Evolutionary conservation across 2,888 invertebrate genomes (phyloP), one percentile per base, ranked within the genome.

Genomic region (Odontocerum albicorne): DNA sequence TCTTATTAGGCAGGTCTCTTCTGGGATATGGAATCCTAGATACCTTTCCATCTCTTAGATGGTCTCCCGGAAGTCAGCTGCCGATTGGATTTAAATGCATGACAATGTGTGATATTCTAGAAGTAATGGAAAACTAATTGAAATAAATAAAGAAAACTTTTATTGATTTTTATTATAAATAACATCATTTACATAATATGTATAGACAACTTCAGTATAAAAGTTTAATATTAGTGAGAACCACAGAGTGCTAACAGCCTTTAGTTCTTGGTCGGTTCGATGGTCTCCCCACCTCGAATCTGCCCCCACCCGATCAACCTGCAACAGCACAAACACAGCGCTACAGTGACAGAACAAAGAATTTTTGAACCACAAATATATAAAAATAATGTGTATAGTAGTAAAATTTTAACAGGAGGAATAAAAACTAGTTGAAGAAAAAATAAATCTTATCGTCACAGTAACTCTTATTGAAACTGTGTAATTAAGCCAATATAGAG

Each of bases 251-350:
- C 27, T n/a, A n/a, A n/a, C n/a, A n/a, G n/a, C n/a, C n/a, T n/a
- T n/a, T 72, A 77, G 65, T 82, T 81, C 62, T 79, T 75, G 33
- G 80, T 75, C 13, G 97, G 96, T 67, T 92, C 90, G 68, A 99
- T 96, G 64, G 95, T 96, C 70, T 92, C 90, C 64, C 99, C 99
- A 70, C 96, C 92, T 74, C 95, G 88, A 74, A 99, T 99, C 74
- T 97, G 95, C 65, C 98, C 99, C 99, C 99, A 99, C 65, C 99
- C 99, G 71, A 99, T 99, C 70, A 99, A 87, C 74, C 91, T 90
- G 79, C 20, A 79, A 80, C 31, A 17, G 47, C 32, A 31, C 10
- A 7, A 27, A 7, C n/a, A n/a, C n/a, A n/a, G n/a, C n/a, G n/a
- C n/a, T n/a, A n/a, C n/a, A n/a, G n/a, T n/a, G n/a, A n/a, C n/a